These are phyloP conservation scores for Pygocentrus nattereri DNA, from an alignment of 2,797 vertebrate species.

Conservation along the genomic window DNA sequence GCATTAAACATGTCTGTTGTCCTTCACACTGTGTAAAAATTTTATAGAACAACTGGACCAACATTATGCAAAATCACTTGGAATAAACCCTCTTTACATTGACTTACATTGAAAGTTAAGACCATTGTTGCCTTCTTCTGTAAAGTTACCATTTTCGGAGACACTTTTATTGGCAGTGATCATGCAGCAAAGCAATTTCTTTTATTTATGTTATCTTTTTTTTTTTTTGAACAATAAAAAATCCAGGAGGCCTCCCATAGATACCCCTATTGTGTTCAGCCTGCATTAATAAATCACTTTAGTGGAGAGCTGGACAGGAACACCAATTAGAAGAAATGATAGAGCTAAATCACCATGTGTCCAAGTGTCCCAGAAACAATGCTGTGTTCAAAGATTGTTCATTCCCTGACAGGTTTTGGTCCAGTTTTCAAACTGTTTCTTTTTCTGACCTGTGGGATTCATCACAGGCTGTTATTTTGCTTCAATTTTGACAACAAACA, in stretches of 20 bases:
- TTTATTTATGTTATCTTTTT: too few relatives aligned
- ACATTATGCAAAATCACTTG: too few relatives aligned
- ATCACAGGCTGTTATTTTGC: too few relatives aligned
- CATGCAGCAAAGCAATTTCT: neutral
- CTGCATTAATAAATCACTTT: neutral
- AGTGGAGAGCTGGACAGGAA: neutral
- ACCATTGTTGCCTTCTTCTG: too few relatives aligned
- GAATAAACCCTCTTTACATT: too few relatives aligned
- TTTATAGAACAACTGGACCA: too few relatives aligned
- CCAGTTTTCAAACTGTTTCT: neutral
- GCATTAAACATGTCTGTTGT: too few relatives aligned
- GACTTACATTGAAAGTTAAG: too few relatives aligned
- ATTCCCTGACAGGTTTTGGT: neutral
- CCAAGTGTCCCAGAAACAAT: constrained; percentile 5
- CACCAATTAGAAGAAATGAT: constrained; percentile 1
- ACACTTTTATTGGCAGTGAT: too few relatives aligned
- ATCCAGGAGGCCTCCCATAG: neutral
- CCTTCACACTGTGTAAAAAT: too few relatives aligned
- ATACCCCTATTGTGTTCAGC: neutral
- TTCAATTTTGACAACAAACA: neutral
- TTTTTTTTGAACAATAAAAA: neutral
- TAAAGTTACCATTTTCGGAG: too few relatives aligned
- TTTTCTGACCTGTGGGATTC: neutral
- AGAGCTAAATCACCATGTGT: neutral
- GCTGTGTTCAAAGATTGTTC: neutral